Conservation (phyloP, 1,140 invertebrate species). For the Penaeus indicus region DNA sequence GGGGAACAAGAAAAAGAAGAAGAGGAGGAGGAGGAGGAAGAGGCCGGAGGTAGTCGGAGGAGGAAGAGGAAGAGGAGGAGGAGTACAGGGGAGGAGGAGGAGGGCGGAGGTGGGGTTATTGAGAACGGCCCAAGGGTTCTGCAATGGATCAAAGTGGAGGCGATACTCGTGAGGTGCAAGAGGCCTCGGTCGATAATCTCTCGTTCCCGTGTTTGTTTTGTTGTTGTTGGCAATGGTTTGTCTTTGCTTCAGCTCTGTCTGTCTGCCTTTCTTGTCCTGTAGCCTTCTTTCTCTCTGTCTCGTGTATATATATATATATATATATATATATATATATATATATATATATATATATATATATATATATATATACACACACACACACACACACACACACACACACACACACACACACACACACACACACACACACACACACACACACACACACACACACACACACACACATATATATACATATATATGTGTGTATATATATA, state of each 20-base stretch:
- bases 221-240: no score
- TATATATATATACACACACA: conserved; percentile 41
- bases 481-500: background rate
- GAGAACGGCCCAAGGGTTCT: background rate
- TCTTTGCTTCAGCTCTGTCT: background rate
- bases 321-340: conserved; percentile 24
- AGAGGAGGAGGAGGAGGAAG: background rate
- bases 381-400: conserved; percentile 21
- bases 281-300: background rate
- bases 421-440: background rate
- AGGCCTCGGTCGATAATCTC: background rate
- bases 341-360: conserved; percentile 44
- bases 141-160: background rate
- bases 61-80: background rate
- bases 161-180: background rate
- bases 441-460: background rate
- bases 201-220: background rate
- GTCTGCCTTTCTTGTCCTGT: background rate
- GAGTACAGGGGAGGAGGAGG: background rate
- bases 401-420: background rate
- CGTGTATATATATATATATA: conserved; percentile 40
- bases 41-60: background rate
- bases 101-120: no score
- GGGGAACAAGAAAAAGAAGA: background rate
- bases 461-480: background rate